These are phyloP conservation scores for Halcyon chelicuti DNA, from an alignment of 2,797 vertebrate genomes.

Conservation along the genomic window DNA sequence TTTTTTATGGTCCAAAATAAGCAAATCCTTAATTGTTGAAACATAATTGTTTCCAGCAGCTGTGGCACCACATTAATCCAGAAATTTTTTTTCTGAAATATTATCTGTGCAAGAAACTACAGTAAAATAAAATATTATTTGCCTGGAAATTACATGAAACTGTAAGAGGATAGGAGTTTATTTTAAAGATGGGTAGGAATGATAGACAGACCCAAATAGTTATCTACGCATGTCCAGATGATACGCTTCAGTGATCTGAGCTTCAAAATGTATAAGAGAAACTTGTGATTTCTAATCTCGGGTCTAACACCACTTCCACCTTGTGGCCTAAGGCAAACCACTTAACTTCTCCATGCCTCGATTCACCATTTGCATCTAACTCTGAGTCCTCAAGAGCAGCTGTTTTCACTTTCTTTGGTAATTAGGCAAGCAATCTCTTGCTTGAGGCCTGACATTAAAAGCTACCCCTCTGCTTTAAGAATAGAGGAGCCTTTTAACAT, in stretches of 20 bases:
- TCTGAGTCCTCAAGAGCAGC: slow-evolving; percentile 28
- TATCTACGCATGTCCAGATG: slow-evolving; percentile 43
- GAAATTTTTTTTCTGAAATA: slow-evolving; percentile 10
- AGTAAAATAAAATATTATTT: background rate
- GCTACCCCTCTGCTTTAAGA: background rate
- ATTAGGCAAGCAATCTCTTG: slow-evolving; percentile 32
- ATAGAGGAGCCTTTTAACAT: background rate
- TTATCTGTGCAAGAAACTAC: background rate
- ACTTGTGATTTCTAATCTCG: slow-evolving; percentile 39
- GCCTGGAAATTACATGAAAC: background rate
- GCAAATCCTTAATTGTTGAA: background rate
- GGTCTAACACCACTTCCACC: background rate
- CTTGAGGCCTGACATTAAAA: slow-evolving; percentile 33
- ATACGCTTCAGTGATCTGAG: background rate
- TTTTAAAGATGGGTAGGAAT: background rate
- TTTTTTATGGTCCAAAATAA: background rate
- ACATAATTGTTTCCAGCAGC: background rate
- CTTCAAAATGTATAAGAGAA: background rate
- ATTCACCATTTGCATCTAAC: slow-evolving; percentile 46
- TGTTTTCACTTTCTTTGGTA: slow-evolving; percentile 48
- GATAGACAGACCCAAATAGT: background rate
- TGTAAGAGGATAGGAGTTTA: background rate
- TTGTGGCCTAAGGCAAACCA: slow-evolving; percentile 41
- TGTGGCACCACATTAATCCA: background rate
- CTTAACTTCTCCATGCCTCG: slow-evolving; percentile 59